Conservation (phyloP, 2,113 vertebrate species). For the Dasyprocta punctata region DNA sequence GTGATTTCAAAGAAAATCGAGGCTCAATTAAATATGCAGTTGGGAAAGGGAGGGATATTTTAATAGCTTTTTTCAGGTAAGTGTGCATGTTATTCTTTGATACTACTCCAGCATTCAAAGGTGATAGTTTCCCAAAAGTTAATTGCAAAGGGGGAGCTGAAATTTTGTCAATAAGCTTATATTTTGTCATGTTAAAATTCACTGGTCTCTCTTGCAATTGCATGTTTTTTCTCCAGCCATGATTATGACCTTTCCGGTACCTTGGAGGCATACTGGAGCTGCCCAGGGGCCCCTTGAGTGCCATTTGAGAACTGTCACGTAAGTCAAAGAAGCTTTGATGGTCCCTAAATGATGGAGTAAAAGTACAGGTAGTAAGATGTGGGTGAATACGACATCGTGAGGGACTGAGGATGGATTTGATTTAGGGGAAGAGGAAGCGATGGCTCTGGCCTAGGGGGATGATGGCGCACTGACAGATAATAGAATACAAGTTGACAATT, state of each 20-base stretch:
- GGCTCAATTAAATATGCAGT: neutral
- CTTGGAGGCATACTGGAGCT: neutral
- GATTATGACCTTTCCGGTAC: neutral
- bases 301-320: neutral
- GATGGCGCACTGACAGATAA: neutral
- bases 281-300: neutral
- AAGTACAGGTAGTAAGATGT: neutral
- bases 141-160: neutral
- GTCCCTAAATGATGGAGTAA: neutral
- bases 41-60: neutral
- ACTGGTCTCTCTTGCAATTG: neutral
- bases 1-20: neutral
- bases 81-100: neutral
- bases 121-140: neutral
- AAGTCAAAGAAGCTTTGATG: neutral
- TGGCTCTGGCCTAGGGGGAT: no score
- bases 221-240: neutral
- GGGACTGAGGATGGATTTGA: neutral
- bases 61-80: neutral
- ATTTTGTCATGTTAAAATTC: neutral
- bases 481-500: neutral
- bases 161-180: neutral
- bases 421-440: neutral
- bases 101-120: neutral
- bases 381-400: fast-evolving